Base-by-base conservation (phyloP, 1,140 invertebrate species). In the Phenacoccus solenopsis region DNA sequence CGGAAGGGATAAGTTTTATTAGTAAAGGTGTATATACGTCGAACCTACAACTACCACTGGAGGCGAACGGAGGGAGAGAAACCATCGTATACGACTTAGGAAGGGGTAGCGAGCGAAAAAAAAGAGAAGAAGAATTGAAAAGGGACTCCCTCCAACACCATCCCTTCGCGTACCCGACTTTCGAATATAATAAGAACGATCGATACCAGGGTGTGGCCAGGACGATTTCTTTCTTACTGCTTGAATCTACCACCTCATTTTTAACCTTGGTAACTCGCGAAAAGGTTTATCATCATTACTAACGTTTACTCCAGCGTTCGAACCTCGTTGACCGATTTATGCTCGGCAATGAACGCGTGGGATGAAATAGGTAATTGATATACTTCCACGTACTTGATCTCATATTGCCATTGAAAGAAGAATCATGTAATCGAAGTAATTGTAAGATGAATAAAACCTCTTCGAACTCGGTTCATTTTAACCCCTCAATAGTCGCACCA, bases 1-100 rank as follows among this genome's bases (percentile, higher is more conserved):
- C 59, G 59, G 59, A 64, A 64, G 59, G 59, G 59, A 64, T 64
- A 27, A 64, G 21, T 64, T 64, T 64, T 64, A 64, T 24, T 64
- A 64, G 22, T 7, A 64, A 64, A 64, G 59, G 59, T 64, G 59
- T 25, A 64, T 22, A 27, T 22, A 10, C 25, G 59, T 64, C 25
- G 9, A 5, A 10, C 25, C 16, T n/a, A n/a, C n/a, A n/a, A n/a
- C n/a, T n/a, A n/a, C n/a, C n/a, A n/a, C n/a, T n/a, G n/a, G n/a
- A 25, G 20, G 20, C 25, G 7, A 20, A 59, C 16, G 4, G 56
- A 59, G 21, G 20, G 4, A 4, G 56, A 38, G n/a, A 59, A 20
- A 59, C 21, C 56, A 22, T 5, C 9, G 25, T 10, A 64, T 10
- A 64, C 21, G 16, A n/a, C n/a, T 22, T 4, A 24, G 25, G 2